Percentiles rank a stretch among this genome's conserved stretches.
These are phyloP conservation scores for Timandra comae DNA, from an alignment of 2,888 invertebrate genomes.

Conservation along the genomic window DNA sequence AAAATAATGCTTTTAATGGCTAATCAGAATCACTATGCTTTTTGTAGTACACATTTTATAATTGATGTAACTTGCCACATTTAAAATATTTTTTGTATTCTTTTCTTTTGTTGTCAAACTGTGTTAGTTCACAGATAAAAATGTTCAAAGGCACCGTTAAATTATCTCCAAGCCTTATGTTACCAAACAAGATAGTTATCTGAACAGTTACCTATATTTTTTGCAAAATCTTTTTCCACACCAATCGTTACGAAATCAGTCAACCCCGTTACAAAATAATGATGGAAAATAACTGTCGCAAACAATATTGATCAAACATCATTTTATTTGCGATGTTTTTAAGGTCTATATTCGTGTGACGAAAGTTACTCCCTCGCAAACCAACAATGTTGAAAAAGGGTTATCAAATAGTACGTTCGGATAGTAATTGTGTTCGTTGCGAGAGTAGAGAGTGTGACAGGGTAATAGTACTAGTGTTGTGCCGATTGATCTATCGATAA, in stretches of 20 bases:
- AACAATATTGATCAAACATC: conserved; percentile 7
- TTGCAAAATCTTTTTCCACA: conserved; percentile 19
- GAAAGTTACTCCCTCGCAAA: conserved; percentile 30
- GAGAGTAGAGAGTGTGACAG: conserved; percentile 12
- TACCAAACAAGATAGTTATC: conserved; percentile 6
- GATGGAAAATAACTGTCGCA: conserved; percentile 14
- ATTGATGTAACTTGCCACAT: too few relatives aligned
- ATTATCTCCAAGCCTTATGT: too few relatives aligned
- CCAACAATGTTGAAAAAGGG: conserved; percentile 37
- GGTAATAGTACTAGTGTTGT: conserved; percentile 12
- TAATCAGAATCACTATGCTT: too few relatives aligned
- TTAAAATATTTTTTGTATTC: too few relatives aligned
- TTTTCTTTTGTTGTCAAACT: too few relatives aligned
- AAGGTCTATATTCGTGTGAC: conserved; percentile 11
- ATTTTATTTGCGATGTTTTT: conserved; percentile 1
- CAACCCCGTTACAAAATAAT: conserved; percentile 30
- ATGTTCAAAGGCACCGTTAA: too few relatives aligned
- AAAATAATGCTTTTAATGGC: too few relatives aligned
- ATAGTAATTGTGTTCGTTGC: conserved; percentile 11
- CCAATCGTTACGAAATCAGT: conserved; percentile 53
- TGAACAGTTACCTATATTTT: conserved; percentile 22
- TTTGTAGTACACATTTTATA: too few relatives aligned
- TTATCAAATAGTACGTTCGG: conserved; percentile 28
- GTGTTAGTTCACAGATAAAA: too few relatives aligned
- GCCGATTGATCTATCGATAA: too few relatives aligned